Evolutionary conservation across 2,113 vertebrate species (phyloP), one percentile per base, ranked within the genome.

Genomic region (Burhinus bistriatus): DNA sequence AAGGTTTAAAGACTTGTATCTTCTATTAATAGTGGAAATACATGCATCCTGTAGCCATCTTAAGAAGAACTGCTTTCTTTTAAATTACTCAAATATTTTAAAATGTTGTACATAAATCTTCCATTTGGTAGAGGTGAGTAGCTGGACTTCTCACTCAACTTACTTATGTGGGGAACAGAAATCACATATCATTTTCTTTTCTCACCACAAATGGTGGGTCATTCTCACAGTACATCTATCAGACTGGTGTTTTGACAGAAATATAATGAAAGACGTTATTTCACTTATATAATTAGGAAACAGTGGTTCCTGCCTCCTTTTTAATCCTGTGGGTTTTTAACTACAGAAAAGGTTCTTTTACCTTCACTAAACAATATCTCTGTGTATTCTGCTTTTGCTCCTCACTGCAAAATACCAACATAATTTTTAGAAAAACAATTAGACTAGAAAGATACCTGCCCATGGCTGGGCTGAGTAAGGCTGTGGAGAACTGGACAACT

Each of bases 181-280:
- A 59, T 72, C 42, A 34, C 27, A 17, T 30, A 16, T 69, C 3
- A 42, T 55, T 55, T 91, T 21, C 7, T 51, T 72, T 66, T 66
- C 58, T 79, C 27, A 44, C 22, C 2, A 2, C 0, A 0, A 59
- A 59, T 64, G 17, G 45, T 40, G 17, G 9, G 10, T 54, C 25
- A 36, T 51, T 70, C 38, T 87, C 34, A 40, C 10, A 82, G 16
- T 52, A 29, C 20, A 25, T 11, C 45, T 55, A 12, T 45, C 38
- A 62, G 29, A 44, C 15, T n/a, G 11, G 14, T 51, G 29, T 57
- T 57, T 62, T 70, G 30, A 78, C 9, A 55, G 18, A 64, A 62
- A 34, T 49, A 32, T 42, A 30, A 40, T 52, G 19, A 91, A 73
- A 51, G 1, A 57, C 44, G 17, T 51, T 86, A 27, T 47, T 66